Evolutionary conservation across 2,888 invertebrate species (phyloP).

Genomic region (Drosophila buzzatii): DNA sequence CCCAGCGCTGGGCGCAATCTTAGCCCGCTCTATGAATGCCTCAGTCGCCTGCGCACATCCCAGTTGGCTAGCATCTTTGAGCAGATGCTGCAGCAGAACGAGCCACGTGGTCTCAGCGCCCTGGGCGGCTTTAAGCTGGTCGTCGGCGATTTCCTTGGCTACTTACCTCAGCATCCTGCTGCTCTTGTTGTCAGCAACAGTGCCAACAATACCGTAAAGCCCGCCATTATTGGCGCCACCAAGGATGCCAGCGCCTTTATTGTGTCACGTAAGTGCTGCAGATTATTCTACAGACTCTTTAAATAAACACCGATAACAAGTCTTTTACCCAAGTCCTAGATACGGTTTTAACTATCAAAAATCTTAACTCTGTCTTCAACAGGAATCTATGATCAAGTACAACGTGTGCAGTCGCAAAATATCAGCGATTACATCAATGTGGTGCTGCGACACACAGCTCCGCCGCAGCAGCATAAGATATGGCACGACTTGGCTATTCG

Average conservation of each 20-base stretch:
- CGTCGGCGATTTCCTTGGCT: conserved; percentile 81
- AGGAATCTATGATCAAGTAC: conserved; percentile 81
- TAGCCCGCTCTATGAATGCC: conserved; percentile 61
- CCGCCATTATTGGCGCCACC: conserved; percentile 85
- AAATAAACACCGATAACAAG: not conserved
- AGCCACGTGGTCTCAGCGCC: conserved; percentile 64
- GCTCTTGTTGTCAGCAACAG: conserved; percentile 65
- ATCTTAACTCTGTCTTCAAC: not conserved
- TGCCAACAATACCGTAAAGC: conserved; percentile 65
- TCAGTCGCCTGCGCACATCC: conserved; percentile 73
- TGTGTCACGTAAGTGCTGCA: conserved; percentile 82
- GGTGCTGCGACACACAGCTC: conserved; percentile 77
- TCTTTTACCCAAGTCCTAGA: not conserved
- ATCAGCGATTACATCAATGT: conserved; percentile 82
- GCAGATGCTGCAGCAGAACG: conserved; percentile 74
- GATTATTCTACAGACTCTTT: not conserved
- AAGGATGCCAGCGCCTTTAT: conserved; percentile 86
- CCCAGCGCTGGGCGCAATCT: conserved; percentile 42
- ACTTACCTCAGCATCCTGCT: conserved; percentile 78
- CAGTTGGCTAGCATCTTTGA: conserved; percentile 73
- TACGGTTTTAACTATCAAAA: not conserved
- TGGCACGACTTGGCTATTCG: conserved; percentile 81
- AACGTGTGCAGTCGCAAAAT: conserved; percentile 67
- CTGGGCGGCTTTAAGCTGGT: conserved; percentile 82
- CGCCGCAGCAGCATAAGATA: conserved; percentile 66